These are phyloP conservation scores for Gymnocypris eckloni DNA, from an alignment of 2,797 vertebrate species.

Conservation along the genomic window DNA sequence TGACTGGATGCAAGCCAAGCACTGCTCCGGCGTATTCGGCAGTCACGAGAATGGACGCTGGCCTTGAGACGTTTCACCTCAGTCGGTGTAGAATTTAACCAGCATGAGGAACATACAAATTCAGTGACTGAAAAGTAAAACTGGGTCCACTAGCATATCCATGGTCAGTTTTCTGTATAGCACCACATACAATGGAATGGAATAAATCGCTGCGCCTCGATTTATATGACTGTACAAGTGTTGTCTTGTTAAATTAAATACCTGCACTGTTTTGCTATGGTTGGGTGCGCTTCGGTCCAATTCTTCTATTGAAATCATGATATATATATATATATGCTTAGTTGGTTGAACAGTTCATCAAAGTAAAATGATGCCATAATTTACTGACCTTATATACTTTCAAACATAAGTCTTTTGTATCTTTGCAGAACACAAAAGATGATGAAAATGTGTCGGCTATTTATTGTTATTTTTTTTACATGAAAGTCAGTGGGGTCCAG, in stretches of 20 bases:
- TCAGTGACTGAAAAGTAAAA: background rate
- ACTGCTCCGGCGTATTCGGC: conserved; percentile 35
- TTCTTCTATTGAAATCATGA: background rate
- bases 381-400: background rate
- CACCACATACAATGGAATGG: conserved; percentile 1
- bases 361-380: background rate
- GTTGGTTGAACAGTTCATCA: background rate
- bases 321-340: no score
- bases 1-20: conserved; percentile 59
- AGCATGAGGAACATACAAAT: background rate
- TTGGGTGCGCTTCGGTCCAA: background rate
- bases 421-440: background rate
- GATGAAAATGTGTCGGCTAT: no score
- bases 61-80: conserved; percentile 11
- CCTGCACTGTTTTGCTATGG: background rate
- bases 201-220: background rate
- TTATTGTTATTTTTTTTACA: background rate
- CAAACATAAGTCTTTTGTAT: background rate
- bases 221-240: background rate
- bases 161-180: background rate
- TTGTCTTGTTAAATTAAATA: background rate
- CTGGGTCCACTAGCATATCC: background rate
- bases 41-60: conserved; percentile 19
- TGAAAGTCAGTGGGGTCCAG: background rate
- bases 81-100: background rate